Percentiles rank a stretch among this genome's conserved stretches.
phyloP scores from a whole-genome alignment of 1,140 invertebrate genomes.

The Dendroctonus ponderosae region DNA sequence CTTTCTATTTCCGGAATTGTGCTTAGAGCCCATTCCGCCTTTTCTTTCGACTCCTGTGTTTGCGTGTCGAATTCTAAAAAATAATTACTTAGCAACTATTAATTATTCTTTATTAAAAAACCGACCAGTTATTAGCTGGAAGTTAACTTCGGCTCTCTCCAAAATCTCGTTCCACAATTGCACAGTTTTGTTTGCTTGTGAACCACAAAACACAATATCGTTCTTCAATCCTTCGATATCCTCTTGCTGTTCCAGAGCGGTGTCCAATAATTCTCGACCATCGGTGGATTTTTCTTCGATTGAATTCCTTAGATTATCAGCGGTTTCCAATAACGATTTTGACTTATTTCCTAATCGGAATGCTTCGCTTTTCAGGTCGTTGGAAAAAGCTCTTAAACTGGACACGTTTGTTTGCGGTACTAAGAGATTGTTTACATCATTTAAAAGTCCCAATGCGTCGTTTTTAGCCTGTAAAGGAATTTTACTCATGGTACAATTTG shows the following conservation, averaged over 20 bases:
- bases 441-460: constrained; percentile 74
- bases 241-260: constrained; percentile 35
- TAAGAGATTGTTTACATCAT: constrained; percentile 70
- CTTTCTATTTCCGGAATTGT: constrained; percentile 61
- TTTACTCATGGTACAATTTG: not conserved
- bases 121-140: not conserved
- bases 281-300: not conserved
- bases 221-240: constrained; percentile 58
- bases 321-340: constrained; percentile 59
- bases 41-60: constrained; percentile 74
- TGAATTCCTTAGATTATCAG: not conserved
- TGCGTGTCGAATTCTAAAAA: constrained; percentile 80
- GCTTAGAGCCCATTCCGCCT: constrained; percentile 64
- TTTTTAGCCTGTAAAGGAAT: constrained; percentile 46
- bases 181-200: constrained; percentile 77
- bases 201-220: constrained; percentile 68
- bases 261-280: constrained; percentile 9
- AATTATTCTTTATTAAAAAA: not conserved
- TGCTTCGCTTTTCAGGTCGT: constrained; percentile 58
- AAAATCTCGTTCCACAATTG: constrained; percentile 64
- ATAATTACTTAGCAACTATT: constrained; percentile 34
- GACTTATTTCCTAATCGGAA: constrained; percentile 47
- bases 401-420: constrained; percentile 73
- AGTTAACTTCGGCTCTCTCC: constrained; percentile 51
- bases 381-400: constrained; percentile 66